These are phyloP conservation scores for Drosophila ironensis DNA, from an alignment of 1,140 invertebrate genomes.

Conservation along the genomic window DNA sequence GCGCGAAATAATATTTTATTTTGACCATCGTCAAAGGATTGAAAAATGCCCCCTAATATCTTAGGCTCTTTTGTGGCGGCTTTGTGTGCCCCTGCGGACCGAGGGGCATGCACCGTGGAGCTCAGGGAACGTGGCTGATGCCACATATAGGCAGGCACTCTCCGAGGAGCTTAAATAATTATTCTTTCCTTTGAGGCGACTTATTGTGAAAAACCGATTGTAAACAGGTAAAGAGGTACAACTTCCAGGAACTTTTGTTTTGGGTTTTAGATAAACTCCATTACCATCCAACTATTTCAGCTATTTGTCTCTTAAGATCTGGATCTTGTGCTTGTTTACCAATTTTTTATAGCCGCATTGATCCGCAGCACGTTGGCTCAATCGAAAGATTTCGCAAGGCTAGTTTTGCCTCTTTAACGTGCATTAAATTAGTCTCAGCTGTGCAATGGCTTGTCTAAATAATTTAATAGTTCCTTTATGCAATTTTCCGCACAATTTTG, in stretches of 20 bases:
- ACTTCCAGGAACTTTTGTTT: not conserved
- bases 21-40: constrained; percentile 78
- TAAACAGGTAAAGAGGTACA: constrained; percentile 1
- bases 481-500: constrained; percentile 49
- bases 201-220: constrained; percentile 5
- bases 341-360: too few relatives aligned
- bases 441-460: constrained; percentile 20
- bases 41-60: constrained; percentile 79
- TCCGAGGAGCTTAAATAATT: constrained; percentile 30
- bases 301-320: too few relatives aligned
- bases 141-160: constrained; percentile 5
- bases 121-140: not conserved
- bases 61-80: constrained; percentile 75
- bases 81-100: constrained; percentile 42
- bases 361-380: too few relatives aligned
- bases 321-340: too few relatives aligned
- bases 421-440: constrained; percentile 29
- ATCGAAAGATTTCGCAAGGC: not conserved
- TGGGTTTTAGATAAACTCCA: too few relatives aligned
- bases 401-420: not conserved
- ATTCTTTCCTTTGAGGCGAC: constrained; percentile 26
- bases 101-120: constrained; percentile 1
- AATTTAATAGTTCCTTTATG: constrained; percentile 22
- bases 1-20: constrained; percentile 80
- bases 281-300: too few relatives aligned